A percentile compares a stretch with the other conserved stretches of the same genome.
These are phyloP conservation scores for Euzophera pinguis DNA, from an alignment of 2,888 invertebrate genomes.

Conservation along the genomic window DNA sequence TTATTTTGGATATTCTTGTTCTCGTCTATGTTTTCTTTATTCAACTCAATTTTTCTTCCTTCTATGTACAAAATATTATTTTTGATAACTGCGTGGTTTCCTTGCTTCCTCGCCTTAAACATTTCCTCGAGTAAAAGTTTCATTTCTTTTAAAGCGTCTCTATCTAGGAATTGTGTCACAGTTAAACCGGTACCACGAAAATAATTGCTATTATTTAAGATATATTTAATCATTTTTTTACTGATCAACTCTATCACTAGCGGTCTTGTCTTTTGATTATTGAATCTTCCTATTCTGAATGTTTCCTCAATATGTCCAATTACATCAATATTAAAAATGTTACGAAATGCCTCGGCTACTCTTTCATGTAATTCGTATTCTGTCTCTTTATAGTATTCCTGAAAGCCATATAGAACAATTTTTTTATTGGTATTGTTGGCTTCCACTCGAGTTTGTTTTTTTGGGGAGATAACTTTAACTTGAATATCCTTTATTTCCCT, in stretches of 20 bases:
- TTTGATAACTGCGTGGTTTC: no score
- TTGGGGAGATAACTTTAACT: neutral
- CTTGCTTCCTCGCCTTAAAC: no score
- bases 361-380: slow-evolving; percentile 5
- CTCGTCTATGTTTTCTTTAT: neutral
- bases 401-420: slow-evolving; percentile 13
- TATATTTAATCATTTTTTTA: no score
- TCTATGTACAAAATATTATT: slow-evolving; percentile 16
- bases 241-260: no score
- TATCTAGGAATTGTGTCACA: slow-evolving; percentile 15
- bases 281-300: slow-evolving; percentile 7
- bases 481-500: neutral
- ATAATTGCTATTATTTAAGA: no score
- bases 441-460: no score
- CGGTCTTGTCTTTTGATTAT: slow-evolving; percentile 11
- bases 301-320: neutral
- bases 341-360: neutral
- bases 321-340: slow-evolving; percentile 7
- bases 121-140: slow-evolving; percentile 15
- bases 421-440: slow-evolving; percentile 6
- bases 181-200: neutral
- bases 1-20: no score
- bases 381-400: neutral
- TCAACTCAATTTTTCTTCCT: neutral
- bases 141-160: slow-evolving; percentile 9